Conservation (phyloP, 1,140 invertebrate species). For the Condylostylus longicornis region DNA sequence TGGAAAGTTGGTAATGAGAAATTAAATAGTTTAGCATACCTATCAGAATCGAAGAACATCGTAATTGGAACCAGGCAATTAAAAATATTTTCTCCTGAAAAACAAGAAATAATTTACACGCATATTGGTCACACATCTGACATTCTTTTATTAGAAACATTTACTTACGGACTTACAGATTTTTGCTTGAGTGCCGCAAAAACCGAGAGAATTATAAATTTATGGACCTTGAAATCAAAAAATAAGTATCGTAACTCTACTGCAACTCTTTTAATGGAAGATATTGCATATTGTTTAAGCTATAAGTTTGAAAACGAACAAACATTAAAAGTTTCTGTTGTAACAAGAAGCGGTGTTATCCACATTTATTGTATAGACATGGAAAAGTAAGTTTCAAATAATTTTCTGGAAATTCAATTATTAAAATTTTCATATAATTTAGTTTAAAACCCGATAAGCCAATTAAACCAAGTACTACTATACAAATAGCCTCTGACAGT, state of each 20-base stretch:
- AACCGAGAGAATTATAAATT: constrained; percentile 28
- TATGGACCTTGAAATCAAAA: constrained; percentile 25
- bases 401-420: not conserved
- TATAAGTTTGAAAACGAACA: constrained; percentile 33
- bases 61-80: constrained; percentile 48
- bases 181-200: constrained; percentile 46
- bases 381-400: constrained; percentile 41
- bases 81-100: constrained; percentile 47
- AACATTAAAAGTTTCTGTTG: constrained; percentile 41
- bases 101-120: constrained; percentile 40
- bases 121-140: constrained; percentile 53
- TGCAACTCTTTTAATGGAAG: constrained; percentile 48
- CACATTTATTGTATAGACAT: constrained; percentile 59
- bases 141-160: constrained; percentile 38
- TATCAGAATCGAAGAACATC: constrained; percentile 43
- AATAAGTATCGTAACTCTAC: constrained; percentile 26
- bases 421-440: constrained; percentile 4
- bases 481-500: constrained; percentile 49
- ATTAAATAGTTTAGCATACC: constrained; percentile 47
- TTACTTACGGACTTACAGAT: constrained; percentile 28
- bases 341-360: constrained; percentile 56
- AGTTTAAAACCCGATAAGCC: constrained; percentile 46
- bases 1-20: constrained; percentile 51
- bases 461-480: constrained; percentile 51
- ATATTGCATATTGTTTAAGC: constrained; percentile 42